Conservation (phyloP, 2,113 vertebrate genomes). For the Atractosteus spatula region DNA sequence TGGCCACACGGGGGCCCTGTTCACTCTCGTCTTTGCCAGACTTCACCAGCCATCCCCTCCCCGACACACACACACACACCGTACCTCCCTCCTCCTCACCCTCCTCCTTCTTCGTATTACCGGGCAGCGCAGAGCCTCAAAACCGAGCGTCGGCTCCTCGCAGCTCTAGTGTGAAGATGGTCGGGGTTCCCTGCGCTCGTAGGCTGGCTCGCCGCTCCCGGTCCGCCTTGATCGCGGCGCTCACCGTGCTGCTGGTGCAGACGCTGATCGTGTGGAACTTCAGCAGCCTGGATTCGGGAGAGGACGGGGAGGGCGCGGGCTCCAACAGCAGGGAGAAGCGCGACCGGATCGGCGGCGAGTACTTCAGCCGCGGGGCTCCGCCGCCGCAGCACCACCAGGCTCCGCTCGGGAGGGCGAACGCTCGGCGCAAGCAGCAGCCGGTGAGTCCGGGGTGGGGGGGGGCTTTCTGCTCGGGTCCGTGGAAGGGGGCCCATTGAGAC, state of each 20-base stretch:
- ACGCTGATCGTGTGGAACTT: constrained; percentile 92
- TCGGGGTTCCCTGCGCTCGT: constrained; percentile 78
- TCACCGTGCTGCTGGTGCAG: constrained; percentile 86
- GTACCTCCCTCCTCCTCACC: constrained; percentile 37
- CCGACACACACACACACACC: background rate
- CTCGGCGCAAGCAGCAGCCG: constrained; percentile 67
- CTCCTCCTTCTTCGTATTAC: constrained; percentile 37
- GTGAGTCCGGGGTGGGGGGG: constrained; percentile 42
- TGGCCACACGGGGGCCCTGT: constrained; percentile 59
- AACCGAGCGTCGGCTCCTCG: constrained; percentile 52
- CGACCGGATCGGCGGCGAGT: constrained; percentile 56
- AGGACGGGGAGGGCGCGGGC: constrained; percentile 68
- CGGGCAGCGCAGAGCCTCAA: constrained; percentile 47
- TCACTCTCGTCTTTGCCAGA: constrained; percentile 34
- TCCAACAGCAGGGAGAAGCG: constrained; percentile 65
- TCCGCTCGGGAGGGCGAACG: constrained; percentile 56
- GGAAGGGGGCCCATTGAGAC: too few species aligned
- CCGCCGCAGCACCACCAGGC: constrained; percentile 54
- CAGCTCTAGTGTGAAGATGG: constrained; percentile 68
- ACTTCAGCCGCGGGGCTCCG: constrained; percentile 51
- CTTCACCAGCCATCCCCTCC: fast-evolving
- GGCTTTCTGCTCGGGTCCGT: too few species aligned
- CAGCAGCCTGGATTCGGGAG: constrained; percentile 83
- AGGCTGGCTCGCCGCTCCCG: constrained; percentile 83
- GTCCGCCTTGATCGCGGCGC: constrained; percentile 82